phyloP scores from a whole-genome alignment of 2,113 vertebrate genomes.

The Trematocara zebra region DNA sequence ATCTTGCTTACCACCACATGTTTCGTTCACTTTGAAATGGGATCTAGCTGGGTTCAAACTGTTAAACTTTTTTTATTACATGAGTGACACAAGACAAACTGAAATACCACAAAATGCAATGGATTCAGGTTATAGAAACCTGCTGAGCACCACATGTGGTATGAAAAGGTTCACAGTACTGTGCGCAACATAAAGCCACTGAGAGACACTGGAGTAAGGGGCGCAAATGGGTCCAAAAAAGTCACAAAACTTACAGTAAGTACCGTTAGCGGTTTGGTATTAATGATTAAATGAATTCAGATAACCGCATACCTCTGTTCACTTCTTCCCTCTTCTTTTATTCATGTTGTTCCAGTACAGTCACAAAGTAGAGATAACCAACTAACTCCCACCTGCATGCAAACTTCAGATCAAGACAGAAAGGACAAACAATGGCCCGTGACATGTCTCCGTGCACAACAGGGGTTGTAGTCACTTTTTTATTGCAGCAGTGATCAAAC shows the following conservation, averaged over 20 bases:
- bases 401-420: not conserved
- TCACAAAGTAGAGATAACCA: not conserved
- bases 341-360: not conserved
- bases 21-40: not conserved
- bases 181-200: fast-evolving
- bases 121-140: not conserved
- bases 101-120: not conserved
- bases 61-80: not conserved
- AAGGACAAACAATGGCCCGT: not conserved
- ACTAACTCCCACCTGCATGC: not conserved
- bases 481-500: slow-evolving; percentile 11
- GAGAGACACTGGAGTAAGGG: not conserved
- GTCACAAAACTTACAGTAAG: not conserved
- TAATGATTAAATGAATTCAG: not conserved
- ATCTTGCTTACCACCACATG: not conserved
- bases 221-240: not conserved
- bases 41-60: not conserved
- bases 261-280: not conserved
- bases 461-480: not conserved
- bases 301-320: not conserved
- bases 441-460: not conserved
- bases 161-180: not conserved
- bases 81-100: not conserved
- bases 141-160: not conserved
- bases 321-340: not conserved